These are phyloP conservation scores for Drosophila lacteicornis DNA, from an alignment of 1,140 invertebrate genomes.

Conservation along the genomic window DNA sequence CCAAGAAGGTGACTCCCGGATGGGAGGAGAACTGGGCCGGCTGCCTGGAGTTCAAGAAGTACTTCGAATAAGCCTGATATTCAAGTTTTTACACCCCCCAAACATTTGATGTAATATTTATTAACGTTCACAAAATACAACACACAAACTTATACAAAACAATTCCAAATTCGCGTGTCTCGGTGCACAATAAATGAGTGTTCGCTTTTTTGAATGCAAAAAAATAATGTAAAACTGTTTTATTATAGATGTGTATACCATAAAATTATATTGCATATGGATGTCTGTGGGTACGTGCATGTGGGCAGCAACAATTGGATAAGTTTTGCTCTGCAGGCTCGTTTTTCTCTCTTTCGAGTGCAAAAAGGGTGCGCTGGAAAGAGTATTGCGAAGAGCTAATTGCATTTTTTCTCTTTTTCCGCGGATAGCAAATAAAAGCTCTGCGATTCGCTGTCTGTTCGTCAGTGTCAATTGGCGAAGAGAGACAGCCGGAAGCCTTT, in stretches of 20 bases:
- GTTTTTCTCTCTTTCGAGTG: conserved; percentile 18
- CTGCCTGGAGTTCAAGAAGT: conserved; percentile 86
- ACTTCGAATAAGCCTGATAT: conserved; percentile 66
- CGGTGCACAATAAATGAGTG: conserved; percentile 44
- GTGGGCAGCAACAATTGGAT: conserved; percentile 20
- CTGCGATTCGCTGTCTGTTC: no score
- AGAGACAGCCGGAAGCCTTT: conserved; percentile 12
- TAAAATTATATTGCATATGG: not conserved
- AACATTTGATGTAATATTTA: conserved; percentile 61
- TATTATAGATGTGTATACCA: conserved; percentile 17
- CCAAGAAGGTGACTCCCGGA: conserved; percentile 89
- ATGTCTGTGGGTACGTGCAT: not conserved
- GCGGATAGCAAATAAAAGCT: conserved; percentile 6
- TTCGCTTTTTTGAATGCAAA: conserved; percentile 49
- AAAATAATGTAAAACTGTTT: not conserved
- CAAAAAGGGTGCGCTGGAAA: not conserved
- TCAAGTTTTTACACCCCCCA: conserved; percentile 14
- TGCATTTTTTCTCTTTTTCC: not conserved
- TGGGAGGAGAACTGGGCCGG: conserved; percentile 90
- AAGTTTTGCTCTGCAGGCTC: not conserved
- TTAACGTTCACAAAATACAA: conserved; percentile 29
- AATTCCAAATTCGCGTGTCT: conserved; percentile 45
- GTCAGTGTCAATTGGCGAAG: conserved; percentile 5
- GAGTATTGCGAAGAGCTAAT: not conserved
- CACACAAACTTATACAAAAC: conserved; percentile 21